Evolutionary conservation across 2,113 vertebrate genomes (phyloP), one percentile per base, ranked within the genome.

Genomic region (Xenopus tropicalis): DNA sequence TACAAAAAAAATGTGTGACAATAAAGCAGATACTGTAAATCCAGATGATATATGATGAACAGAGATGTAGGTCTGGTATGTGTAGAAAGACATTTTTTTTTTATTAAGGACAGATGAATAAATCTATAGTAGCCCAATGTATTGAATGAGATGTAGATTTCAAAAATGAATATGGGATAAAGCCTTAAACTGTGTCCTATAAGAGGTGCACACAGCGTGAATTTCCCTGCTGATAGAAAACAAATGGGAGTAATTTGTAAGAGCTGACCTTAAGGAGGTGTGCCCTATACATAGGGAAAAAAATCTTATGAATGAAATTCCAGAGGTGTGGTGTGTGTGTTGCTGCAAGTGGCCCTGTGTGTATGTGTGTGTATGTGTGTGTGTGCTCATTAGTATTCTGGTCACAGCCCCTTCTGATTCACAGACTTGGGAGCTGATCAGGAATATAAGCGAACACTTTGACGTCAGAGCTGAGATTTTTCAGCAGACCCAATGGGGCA

Each of bases 391-490:
- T 87, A 82, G 82, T 87, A 86, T 88, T 86, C 86, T 22, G 83
- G 62, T 86, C 86, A 86, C 84, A 83, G 83, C 80, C 62, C 70
- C 81, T 61, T 86, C 83, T 86, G 85, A 87, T 87, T 87, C 84
- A 85, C 85, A 86, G 87, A 79, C 86, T 81, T 74, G 83, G 71
- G 86, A 87, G 82, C 80, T 79, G 79, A 79, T 87, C 89, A 86
- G 88, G 90, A 91, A 90, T 89, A 85, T 83, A 82, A 90, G 89
- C 84, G 88, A 88, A 87, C 87, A 86, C 85, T 88, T 88, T 91
- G 91, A 91, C 90, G 90, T 91, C 90, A 92, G 88, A 90, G 83
- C 83, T 83, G 88, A 89, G 90, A 88, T 87, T 88, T 87, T 87
- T 89, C 88, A 88, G 86, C 85, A 87, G 85, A 88, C 85, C 88